Base-by-base conservation (phyloP, 1,140 invertebrate genomes). In the Panagrolaimus sp. region DNA sequence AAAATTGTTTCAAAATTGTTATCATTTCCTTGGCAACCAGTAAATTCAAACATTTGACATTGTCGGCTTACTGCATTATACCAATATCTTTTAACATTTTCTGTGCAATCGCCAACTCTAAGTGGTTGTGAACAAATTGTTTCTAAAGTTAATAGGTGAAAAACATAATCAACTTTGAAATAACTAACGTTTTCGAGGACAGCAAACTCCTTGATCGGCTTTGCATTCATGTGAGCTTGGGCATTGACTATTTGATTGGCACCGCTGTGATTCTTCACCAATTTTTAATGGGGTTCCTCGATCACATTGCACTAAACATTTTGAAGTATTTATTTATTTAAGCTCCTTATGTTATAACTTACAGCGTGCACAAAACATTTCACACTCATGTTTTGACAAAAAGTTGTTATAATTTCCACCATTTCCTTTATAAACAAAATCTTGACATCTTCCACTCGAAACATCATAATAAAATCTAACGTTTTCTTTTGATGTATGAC, bases 321-420 rank as follows among this genome's bases (percentile, higher is more conserved):
- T 5, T 7, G 9, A n/a, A 20, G 13, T 23, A n/a, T 57, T 57
- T 53, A 53, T n/a, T 53, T 0, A 53, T 14, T n/a, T n/a, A 48
- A 23, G 23, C 51, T 1, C n/a, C n/a, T n/a, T n/a, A n/a, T n/a
- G n/a, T n/a, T 25, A 11, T 8, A 9, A 69, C 74, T 63, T 51
- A 79, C 80, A 63, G 66, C 80, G 82, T 46, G 78, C 79, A 65
- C 79, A 81, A 69, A 82, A 81, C 67, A 81, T 66, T 42, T 81
- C 78, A 65, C 78, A 80, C 23, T 80, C 78, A 46, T 76, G 70
- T 42, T 81, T 63, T 8, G 78, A 78, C 65, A 80, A 78, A 72
- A 82, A 81, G 68, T 81, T 81, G 65, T 81, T 81, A 63, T 72
- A 82, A 67, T 82, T 81, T 61, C 79, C 79, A 44, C 81, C 65